phyloP scores from a whole-genome alignment of 2,113 vertebrate species.

The Leucoraja erinaceus region DNA sequence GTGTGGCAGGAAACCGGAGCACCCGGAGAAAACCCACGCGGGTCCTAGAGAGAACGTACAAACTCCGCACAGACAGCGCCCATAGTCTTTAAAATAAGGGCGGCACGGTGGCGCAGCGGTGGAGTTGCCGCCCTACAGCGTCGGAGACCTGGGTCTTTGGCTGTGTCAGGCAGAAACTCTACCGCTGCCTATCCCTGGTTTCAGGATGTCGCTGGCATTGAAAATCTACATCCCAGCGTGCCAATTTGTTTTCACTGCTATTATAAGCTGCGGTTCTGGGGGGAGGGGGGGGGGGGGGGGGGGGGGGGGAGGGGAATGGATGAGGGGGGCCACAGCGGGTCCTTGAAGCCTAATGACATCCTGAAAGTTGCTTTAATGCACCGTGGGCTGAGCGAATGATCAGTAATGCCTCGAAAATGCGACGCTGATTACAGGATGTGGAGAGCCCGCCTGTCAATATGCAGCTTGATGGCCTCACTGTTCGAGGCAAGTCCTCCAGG shows the following conservation, averaged over 20 bases:
- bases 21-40: too few relatives aligned
- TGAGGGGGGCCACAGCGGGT: not conserved
- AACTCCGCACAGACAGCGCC: too few relatives aligned
- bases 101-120: too few relatives aligned
- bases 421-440: not conserved
- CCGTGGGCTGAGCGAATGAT: not conserved
- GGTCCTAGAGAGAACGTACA: too few relatives aligned
- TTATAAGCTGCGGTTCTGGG: not conserved
- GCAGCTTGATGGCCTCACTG: not conserved
- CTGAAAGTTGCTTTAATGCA: not conserved
- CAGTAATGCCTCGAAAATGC: slow-evolving; percentile 8
- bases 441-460: not conserved
- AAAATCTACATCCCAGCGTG: not conserved
- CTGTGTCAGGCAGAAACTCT: too few relatives aligned
- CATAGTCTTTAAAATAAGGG: too few relatives aligned
- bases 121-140: too few relatives aligned
- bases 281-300: not conserved
- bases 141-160: too few relatives aligned
- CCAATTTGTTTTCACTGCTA: not conserved
- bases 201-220: not conserved
- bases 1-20: too few relatives aligned
- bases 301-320: not conserved
- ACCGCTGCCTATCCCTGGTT: too few relatives aligned
- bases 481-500: not conserved
- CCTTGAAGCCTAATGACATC: not conserved